phyloP scores from a whole-genome alignment of 2,888 invertebrate species.

The Drosophila sordidapex region DNA sequence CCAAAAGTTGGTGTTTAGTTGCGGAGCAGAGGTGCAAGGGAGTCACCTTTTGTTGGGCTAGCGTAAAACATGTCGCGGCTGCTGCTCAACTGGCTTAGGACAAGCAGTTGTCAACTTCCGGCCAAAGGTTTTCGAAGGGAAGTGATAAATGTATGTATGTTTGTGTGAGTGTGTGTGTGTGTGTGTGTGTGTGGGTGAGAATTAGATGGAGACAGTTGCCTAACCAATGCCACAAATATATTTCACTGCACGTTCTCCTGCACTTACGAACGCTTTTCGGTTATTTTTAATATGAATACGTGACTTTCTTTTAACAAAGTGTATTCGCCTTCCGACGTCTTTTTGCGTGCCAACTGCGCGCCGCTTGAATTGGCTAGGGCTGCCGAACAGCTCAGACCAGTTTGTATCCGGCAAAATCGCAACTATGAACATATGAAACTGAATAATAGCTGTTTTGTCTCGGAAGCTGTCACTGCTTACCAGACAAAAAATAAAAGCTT shows the following conservation, averaged over 20 bases:
- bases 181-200: neutral
- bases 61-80: slow-evolving; percentile 49
- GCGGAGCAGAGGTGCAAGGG: neutral
- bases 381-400: slow-evolving; percentile 3
- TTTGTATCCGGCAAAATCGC: neutral
- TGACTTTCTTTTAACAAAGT: slow-evolving; percentile 66
- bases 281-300: slow-evolving; percentile 77
- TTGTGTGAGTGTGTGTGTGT: neutral
- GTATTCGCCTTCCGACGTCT: slow-evolving; percentile 30
- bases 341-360: slow-evolving; percentile 14
- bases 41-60: slow-evolving; percentile 33
- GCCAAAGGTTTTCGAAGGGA: slow-evolving; percentile 1
- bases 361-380: slow-evolving; percentile 4
- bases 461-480: neutral
- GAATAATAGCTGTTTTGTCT: neutral
- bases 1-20: slow-evolving; percentile 5
- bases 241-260: slow-evolving; percentile 75
- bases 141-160: neutral
- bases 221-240: slow-evolving; percentile 58
- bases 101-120: slow-evolving; percentile 34
- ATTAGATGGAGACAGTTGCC: slow-evolving; percentile 9
- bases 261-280: slow-evolving; percentile 75
- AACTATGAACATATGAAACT: neutral
- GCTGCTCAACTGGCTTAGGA: slow-evolving; percentile 37
- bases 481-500: neutral